Conservation (phyloP, 2,888 invertebrate genomes). For the Cephus pulcher region DNA sequence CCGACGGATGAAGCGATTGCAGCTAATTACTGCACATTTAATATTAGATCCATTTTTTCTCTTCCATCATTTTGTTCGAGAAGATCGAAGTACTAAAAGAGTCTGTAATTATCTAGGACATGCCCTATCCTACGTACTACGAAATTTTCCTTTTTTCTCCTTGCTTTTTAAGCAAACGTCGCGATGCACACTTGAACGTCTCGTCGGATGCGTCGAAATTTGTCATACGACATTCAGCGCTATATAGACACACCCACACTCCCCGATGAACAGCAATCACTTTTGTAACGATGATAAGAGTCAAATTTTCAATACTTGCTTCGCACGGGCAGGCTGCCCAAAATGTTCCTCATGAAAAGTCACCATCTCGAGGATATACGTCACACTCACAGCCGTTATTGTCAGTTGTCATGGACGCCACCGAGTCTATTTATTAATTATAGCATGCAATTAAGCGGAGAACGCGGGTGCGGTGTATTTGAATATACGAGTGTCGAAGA, state of each 20-base stretch:
- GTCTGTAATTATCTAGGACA: not conserved
- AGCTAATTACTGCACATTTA: not conserved
- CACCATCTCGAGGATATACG: not conserved
- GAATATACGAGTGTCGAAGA: not conserved
- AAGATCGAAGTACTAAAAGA: constrained; percentile 1
- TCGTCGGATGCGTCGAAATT: not conserved
- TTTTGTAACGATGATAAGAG: not conserved
- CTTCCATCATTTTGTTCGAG: constrained; percentile 9
- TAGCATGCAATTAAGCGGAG: not conserved
- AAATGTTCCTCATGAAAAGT: constrained; percentile 16
- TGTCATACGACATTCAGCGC: not conserved
- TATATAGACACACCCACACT: not conserved
- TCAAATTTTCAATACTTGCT: not conserved
- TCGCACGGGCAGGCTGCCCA: constrained; percentile 23
- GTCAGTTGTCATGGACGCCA: constrained; percentile 58
- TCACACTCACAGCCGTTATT: constrained; percentile 53
- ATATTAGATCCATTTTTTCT: not conserved
- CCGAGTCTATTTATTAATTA: constrained; percentile 27
- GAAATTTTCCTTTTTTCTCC: constrained; percentile 27
- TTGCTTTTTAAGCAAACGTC: not conserved
- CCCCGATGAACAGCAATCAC: not conserved
- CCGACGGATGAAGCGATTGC: not conserved
- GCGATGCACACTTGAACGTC: not conserved
- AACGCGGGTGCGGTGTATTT: not conserved
- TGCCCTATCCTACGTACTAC: not conserved